A percentile compares a stretch with the other conserved stretches of the same genome.
Conservation (phyloP, 2,797 vertebrate species). For the Anableps anableps region DNA sequence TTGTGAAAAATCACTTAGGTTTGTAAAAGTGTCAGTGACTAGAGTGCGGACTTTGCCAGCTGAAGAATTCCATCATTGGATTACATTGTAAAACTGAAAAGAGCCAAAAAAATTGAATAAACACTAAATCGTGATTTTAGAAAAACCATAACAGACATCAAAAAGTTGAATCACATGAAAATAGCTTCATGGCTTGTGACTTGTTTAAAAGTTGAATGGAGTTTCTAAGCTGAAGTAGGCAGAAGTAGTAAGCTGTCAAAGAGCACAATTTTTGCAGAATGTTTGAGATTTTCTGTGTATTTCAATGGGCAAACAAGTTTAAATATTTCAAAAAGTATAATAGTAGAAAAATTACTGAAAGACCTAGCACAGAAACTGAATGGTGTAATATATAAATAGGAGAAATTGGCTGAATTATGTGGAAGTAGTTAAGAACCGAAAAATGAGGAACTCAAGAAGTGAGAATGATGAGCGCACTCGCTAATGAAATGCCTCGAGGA, state of each 20-base stretch:
- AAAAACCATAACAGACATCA: not conserved
- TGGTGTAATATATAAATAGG: too few species aligned
- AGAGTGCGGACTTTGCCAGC: too few species aligned
- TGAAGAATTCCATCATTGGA: too few species aligned
- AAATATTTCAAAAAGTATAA: too few species aligned
- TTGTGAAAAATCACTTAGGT: not conserved
- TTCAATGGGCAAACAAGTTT: too few species aligned
- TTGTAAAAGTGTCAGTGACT: too few species aligned
- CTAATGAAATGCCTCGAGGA: too few species aligned
- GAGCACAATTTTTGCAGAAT: not conserved
- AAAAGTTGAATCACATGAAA: not conserved
- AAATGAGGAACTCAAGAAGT: not conserved
- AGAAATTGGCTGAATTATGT: too few species aligned
- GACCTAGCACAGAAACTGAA: too few species aligned
- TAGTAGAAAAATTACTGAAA: not conserved
- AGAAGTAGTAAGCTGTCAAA: not conserved
- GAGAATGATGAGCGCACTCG: too few species aligned
- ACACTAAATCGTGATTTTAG: not conserved
- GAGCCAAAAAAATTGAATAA: not conserved
- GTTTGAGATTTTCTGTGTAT: not conserved
- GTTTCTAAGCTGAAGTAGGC: too few species aligned
- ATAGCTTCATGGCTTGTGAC: not conserved
- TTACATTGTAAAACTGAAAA: not conserved
- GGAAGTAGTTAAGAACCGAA: too few species aligned
- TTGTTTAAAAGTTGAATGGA: not conserved